Percentiles rank a stretch among this genome's conserved stretches.
Conservation (phyloP, 2,888 invertebrate species). For the Cryptophagus acutangulus region DNA sequence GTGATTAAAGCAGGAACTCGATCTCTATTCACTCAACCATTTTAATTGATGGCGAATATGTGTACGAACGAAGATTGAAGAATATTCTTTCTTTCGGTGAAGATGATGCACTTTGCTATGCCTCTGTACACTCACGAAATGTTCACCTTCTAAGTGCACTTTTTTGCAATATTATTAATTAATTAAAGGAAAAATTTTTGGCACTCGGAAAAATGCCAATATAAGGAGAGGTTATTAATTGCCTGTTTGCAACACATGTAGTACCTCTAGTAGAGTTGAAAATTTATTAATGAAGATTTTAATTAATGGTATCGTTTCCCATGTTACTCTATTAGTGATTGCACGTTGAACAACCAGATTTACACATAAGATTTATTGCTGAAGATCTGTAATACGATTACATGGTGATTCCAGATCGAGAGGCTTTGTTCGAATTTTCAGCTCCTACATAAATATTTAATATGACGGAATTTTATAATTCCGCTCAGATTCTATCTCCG, state of each 20-base stretch:
- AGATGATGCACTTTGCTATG: conserved; percentile 1
- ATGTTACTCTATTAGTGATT: conserved; percentile 7
- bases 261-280: too few species aligned
- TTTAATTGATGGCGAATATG: conserved; percentile 17
- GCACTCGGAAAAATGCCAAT: conserved; percentile 3
- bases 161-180: not conserved
- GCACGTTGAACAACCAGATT: not conserved
- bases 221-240: conserved; percentile 2
- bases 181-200: not conserved
- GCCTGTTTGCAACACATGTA: conserved; percentile 6
- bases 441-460: too few species aligned
- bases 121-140: conserved; percentile 5
- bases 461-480: too few species aligned
- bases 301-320: conserved; percentile 7
- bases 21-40: conserved; percentile 18
- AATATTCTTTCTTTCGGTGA: too few species aligned
- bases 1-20: conserved; percentile 20
- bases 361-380: conserved; percentile 1
- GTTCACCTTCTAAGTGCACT: too few species aligned
- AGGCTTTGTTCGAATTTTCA: too few species aligned
- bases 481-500: too few species aligned
- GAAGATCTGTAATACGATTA: conserved; percentile 7
- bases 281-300: conserved; percentile 8
- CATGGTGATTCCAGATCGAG: too few species aligned
- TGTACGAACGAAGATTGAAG: conserved; percentile 5